Evolutionary conservation across 2,797 vertebrate genomes (phyloP).

Genomic region (Iguana delicatissima): DNA sequence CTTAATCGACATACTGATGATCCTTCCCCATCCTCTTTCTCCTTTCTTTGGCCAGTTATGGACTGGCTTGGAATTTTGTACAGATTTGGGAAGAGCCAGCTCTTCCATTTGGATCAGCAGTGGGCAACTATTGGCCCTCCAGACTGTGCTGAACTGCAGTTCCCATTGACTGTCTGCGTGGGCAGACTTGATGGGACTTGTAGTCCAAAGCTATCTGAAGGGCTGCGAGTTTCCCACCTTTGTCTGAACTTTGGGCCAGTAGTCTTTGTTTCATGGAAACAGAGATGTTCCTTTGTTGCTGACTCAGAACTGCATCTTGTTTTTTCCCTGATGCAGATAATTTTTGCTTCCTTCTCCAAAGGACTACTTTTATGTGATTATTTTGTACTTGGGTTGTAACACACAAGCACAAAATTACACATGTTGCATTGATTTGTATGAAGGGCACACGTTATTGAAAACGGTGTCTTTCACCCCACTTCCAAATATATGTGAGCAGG

Average conservation of each 20-base stretch:
- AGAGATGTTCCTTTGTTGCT: not conserved
- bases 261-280: not conserved
- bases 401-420: not conserved
- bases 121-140: not conserved
- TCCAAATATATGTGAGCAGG: not conserved
- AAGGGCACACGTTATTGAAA: conserved; percentile 1
- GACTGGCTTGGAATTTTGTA: not conserved
- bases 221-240: not conserved
- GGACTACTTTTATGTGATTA: not conserved
- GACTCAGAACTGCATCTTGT: not conserved
- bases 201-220: not conserved
- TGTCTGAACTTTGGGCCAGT: conserved; percentile 1
- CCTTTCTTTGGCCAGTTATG: conserved; percentile 17
- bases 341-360: not conserved
- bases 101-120: not conserved
- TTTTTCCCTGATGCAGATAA: conserved; percentile 12
- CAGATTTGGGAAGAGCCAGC: not conserved
- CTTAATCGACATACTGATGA: conserved; percentile 42
- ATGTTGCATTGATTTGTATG: not conserved
- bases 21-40: not conserved
- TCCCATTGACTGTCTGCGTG: not conserved
- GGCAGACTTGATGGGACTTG: not conserved
- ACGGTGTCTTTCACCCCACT: not conserved
- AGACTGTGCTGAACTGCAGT: not conserved
- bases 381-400: conserved; percentile 6